These are phyloP conservation scores for Atethmia centrago DNA, from an alignment of 2,888 invertebrate genomes.

Conservation along the genomic window DNA sequence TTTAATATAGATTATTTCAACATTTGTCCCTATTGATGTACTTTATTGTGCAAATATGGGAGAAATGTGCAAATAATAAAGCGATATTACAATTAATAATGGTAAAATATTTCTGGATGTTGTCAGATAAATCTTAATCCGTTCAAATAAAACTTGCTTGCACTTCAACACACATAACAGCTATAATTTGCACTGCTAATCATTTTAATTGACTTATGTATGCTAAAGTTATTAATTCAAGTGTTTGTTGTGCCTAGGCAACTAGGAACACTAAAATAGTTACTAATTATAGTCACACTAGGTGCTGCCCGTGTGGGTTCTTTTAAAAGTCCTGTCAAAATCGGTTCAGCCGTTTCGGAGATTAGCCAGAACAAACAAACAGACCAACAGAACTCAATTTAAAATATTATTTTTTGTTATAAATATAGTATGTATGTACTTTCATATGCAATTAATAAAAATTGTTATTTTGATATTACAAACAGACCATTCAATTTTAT, in stretches of 20 bases:
- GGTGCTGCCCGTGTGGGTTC: too few species aligned
- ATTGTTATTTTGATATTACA: too few species aligned
- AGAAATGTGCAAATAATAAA: constrained; percentile 7
- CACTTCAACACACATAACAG: constrained; percentile 1
- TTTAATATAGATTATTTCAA: constrained; percentile 14
- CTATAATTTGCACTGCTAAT: not conserved
- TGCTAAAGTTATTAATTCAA: not conserved
- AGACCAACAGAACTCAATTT: too few species aligned
- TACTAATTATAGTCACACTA: not conserved
- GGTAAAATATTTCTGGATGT: not conserved
- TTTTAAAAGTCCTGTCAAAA: too few species aligned
- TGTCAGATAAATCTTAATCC: constrained; percentile 7
- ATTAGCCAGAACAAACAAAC: too few species aligned
- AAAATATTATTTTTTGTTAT: too few species aligned
- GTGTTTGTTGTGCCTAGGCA: constrained; percentile 1
- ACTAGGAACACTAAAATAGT: not conserved
- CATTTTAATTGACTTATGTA: constrained; percentile 4
- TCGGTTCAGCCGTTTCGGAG: too few species aligned
- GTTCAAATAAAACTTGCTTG: not conserved
- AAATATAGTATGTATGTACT: too few species aligned
- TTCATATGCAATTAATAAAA: too few species aligned
- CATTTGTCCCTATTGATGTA: constrained; percentile 1
- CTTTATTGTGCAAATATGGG: not conserved
- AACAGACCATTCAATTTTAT: too few species aligned
- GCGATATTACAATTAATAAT: not conserved